Evolutionary conservation across 2,888 invertebrate species (phyloP).

Genomic region (Eupeodes latifasciatus): DNA sequence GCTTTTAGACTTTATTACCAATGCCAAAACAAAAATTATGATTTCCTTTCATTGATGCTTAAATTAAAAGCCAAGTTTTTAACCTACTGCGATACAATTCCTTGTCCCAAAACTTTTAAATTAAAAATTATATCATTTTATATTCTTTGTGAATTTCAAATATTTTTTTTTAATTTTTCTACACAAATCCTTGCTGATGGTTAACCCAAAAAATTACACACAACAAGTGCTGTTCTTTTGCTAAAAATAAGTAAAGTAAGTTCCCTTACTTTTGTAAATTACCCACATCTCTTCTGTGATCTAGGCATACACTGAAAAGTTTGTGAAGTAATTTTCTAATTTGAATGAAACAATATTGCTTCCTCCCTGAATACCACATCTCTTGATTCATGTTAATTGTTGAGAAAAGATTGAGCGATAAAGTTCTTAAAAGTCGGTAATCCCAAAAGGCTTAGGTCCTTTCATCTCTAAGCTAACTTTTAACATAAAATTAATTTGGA

Average conservation of each 20-base stretch:
- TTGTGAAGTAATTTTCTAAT: background rate
- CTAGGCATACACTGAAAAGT: background rate
- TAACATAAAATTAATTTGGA: slow-evolving; percentile 4
- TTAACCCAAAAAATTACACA: background rate
- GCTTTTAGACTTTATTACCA: too few relatives aligned
- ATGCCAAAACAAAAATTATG: too few relatives aligned
- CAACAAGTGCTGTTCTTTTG: background rate
- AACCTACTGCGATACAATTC: background rate
- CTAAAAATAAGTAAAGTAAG: background rate
- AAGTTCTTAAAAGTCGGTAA: slow-evolving; percentile 19
- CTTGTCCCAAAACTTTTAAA: background rate
- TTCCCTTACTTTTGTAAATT: background rate
- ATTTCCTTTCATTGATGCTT: too few relatives aligned
- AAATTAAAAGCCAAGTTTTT: too few relatives aligned
- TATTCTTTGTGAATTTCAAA: background rate
- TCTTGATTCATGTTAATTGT: background rate
- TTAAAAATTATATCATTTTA: background rate
- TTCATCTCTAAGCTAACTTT: slow-evolving; percentile 16
- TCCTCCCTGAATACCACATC: background rate
- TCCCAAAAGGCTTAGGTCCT: slow-evolving; percentile 11
- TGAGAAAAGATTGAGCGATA: background rate
- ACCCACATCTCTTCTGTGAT: background rate
- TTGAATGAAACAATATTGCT: background rate
- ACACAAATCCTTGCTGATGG: background rate
- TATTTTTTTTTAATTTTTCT: background rate